Conservation (phyloP, 1,140 invertebrate genomes). For the Tribolium castaneum region DNA sequence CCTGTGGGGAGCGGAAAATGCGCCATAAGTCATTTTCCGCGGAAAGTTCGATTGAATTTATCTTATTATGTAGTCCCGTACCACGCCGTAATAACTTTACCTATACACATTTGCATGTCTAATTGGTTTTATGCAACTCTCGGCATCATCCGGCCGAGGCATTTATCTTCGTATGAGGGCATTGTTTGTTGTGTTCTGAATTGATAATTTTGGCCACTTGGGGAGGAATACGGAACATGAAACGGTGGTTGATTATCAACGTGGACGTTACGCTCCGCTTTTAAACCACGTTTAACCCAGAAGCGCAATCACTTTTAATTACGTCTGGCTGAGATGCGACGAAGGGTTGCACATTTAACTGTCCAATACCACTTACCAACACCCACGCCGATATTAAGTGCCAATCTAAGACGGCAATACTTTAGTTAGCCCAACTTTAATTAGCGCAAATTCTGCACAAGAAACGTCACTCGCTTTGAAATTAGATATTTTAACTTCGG, state of each 20-base stretch:
- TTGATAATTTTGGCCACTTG: conserved; percentile 16
- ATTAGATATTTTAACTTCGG: no score
- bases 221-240: background rate
- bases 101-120: conserved; percentile 17
- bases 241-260: background rate
- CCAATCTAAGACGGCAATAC: conserved; percentile 10
- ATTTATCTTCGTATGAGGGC: background rate
- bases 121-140: conserved; percentile 9
- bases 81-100: background rate
- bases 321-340: conserved; percentile 12
- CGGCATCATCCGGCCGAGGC: background rate
- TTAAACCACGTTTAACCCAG: conserved; percentile 26
- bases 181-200: conserved; percentile 12
- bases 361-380: conserved; percentile 12
- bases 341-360: conserved; percentile 21
- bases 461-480: no score
- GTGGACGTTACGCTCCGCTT: background rate
- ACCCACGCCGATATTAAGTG: conserved; percentile 3
- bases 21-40: conserved; percentile 14
- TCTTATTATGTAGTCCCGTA: conserved; percentile 13
- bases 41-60: conserved; percentile 28
- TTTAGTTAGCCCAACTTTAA: background rate
- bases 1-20: background rate
- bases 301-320: conserved; percentile 32
- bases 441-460: background rate